A percentile compares a stretch with the other conserved stretches of the same genome.
Conservation (phyloP, 2,888 invertebrate genomes). For the Tolmerus cingulatus region DNA sequence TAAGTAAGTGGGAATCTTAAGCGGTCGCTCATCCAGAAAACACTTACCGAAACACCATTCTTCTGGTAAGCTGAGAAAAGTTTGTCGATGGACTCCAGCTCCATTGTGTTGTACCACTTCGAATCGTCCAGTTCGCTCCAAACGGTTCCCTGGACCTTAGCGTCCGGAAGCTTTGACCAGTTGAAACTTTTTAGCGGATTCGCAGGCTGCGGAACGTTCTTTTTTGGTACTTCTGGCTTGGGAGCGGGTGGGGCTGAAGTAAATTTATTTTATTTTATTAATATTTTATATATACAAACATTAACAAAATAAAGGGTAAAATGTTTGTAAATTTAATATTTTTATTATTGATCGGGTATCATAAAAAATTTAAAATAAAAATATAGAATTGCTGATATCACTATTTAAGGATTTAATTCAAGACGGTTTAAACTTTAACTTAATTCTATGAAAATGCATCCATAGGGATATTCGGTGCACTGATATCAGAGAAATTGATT, state of each 20-base stretch:
- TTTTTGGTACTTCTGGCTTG: slow-evolving; percentile 71
- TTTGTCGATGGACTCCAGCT: slow-evolving; percentile 89
- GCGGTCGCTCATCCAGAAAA: not conserved
- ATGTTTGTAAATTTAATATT: no score
- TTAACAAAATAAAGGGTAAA: no score
- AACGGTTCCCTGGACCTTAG: slow-evolving; percentile 90
- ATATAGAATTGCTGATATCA: no score
- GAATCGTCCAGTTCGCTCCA: slow-evolving; percentile 95
- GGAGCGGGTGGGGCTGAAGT: slow-evolving; percentile 65
- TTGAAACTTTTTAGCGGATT: slow-evolving; percentile 96
- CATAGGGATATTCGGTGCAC: no score
- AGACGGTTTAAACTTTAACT: no score
- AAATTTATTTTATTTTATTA: not conserved
- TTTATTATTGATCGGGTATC: no score
- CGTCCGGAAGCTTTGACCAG: slow-evolving; percentile 94
- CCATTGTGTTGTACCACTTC: slow-evolving; percentile 89
- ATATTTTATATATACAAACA: no score
- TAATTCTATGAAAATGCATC: no score
- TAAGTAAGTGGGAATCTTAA: not conserved
- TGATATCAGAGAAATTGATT: no score
- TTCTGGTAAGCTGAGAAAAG: slow-evolving; percentile 95
- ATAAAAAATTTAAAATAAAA: no score
- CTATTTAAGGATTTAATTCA: no score
- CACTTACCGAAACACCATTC: slow-evolving; percentile 80
- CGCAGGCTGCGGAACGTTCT: slow-evolving; percentile 91